Evolutionary conservation across 2,113 vertebrate genomes (phyloP), one percentile per base, ranked within the genome.

Genomic region (Xiphophorus maculatus): DNA sequence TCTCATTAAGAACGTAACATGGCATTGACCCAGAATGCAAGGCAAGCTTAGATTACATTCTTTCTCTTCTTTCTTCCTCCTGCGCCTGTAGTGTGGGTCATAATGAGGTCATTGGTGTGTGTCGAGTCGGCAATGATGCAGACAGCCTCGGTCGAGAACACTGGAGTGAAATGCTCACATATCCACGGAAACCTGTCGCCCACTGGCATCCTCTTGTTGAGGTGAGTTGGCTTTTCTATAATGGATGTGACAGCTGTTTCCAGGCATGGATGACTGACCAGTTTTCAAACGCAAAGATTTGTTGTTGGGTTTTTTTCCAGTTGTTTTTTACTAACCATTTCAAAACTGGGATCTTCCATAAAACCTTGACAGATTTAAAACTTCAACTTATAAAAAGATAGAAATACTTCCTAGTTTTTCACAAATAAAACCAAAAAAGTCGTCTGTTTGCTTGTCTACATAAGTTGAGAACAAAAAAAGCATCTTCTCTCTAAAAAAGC

Each of bases 51-150:
- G 60, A 79, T 75, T 29, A 68, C 80, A 93, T 74, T 90, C 84
- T 95, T 92, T 90, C 66, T 93, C 71, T 65, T 93, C 72, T 94
- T 91, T 90, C 71, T 93, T 89, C 70, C 94, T 95, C 94, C 95
- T 83, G 69, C 63, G 27, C 73, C 80, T 93, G 96, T 96, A 99
- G 98, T 87, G 97, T 99, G 93, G 98, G 98, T 96, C 98, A 99
- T 96, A 99, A 99, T 94, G 98, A 99, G 93, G 94, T 99, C 92
- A 99, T 99, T 64, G 98, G 98, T 68, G 96, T 99, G 84, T 98
- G 97, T 93, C 97, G 97, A 92, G 96, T 99, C 83, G 98, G 98
- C 93, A 98, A 96, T 81, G 94, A 97, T 66, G 97, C 96, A 25
- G 97, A 98, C 90, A 96, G 90, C 70, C 95, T 99, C 48, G 98